phyloP scores from a whole-genome alignment of 2,888 invertebrate genomes.

The Scaptomyza polygonia region DNA sequence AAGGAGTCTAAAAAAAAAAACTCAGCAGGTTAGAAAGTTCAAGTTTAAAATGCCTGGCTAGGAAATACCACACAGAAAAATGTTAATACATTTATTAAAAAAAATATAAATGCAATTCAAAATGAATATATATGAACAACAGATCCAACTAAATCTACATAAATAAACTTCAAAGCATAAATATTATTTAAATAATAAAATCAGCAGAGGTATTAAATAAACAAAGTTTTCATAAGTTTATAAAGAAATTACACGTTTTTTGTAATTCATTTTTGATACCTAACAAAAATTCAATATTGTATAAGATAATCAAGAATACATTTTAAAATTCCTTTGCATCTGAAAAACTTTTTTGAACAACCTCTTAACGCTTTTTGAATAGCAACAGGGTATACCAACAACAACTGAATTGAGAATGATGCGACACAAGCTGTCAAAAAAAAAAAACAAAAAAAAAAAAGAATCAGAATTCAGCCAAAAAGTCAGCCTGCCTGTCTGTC shows the following conservation, averaged over 20 bases:
- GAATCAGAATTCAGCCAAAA: slow-evolving; percentile 52
- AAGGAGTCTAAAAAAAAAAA: slow-evolving; percentile 20
- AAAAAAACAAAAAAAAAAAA: slow-evolving; percentile 35
- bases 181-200: no score
- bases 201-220: no score
- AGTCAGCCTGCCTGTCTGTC: slow-evolving; percentile 67
- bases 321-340: neutral
- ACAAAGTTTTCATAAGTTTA: no score
- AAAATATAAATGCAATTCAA: neutral
- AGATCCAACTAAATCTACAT: no score
- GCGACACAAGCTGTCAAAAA: slow-evolving; percentile 28
- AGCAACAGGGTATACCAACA: neutral
- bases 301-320: no score
- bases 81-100: neutral
- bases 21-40: slow-evolving; percentile 3
- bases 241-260: no score
- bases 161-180: no score
- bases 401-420: neutral
- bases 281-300: no score
- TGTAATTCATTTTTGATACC: no score
- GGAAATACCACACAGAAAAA: neutral
- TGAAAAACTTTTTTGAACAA: neutral
- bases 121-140: no score
- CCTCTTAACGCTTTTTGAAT: neutral
- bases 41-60: neutral